These are phyloP conservation scores for Siniperca chuatsi DNA, from an alignment of 2,113 vertebrate genomes.

Conservation along the genomic window DNA sequence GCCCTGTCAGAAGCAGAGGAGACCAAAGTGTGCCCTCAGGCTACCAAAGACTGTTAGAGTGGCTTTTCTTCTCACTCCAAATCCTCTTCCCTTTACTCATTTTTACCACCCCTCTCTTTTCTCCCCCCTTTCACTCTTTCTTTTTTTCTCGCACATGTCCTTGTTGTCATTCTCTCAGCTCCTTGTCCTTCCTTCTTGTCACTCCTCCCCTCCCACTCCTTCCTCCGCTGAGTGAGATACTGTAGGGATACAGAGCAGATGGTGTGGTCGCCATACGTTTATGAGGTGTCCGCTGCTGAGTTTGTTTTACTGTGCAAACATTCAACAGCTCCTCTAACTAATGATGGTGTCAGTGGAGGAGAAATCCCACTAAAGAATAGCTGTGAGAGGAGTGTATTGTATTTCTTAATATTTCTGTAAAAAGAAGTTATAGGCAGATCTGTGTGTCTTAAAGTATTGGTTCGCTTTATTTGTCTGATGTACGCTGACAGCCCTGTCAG, in stretches of 20 bases:
- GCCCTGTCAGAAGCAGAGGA: conserved; percentile 35
- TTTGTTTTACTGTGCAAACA: conserved; percentile 60
- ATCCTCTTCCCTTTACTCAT: conserved; percentile 26
- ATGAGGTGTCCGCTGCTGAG: conserved; percentile 21
- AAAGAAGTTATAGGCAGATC: not conserved
- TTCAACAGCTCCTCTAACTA: conserved; percentile 39
- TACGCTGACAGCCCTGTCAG: not conserved
- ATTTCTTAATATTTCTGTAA: not conserved
- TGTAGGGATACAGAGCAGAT: conserved; percentile 24
- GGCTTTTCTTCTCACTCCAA: conserved; percentile 36
- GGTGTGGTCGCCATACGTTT: conserved; percentile 18
- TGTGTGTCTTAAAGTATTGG: not conserved
- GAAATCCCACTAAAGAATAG: not conserved
- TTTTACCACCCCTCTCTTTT: not conserved
- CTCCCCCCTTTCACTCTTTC: not conserved
- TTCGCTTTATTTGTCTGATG: too few species aligned
- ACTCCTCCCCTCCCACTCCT: conserved; percentile 56
- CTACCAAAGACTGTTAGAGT: conserved; percentile 29
- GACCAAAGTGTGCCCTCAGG: conserved; percentile 46
- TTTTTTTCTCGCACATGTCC: conserved; percentile 8
- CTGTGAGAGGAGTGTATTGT: not conserved
- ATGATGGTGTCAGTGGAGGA: not conserved
- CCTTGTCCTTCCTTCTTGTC: conserved; percentile 41
- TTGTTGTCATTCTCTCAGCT: conserved; percentile 34
- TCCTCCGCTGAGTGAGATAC: conserved; percentile 53